Conservation (phyloP, 1,140 invertebrate genomes). For the Diorhabda elongata region DNA sequence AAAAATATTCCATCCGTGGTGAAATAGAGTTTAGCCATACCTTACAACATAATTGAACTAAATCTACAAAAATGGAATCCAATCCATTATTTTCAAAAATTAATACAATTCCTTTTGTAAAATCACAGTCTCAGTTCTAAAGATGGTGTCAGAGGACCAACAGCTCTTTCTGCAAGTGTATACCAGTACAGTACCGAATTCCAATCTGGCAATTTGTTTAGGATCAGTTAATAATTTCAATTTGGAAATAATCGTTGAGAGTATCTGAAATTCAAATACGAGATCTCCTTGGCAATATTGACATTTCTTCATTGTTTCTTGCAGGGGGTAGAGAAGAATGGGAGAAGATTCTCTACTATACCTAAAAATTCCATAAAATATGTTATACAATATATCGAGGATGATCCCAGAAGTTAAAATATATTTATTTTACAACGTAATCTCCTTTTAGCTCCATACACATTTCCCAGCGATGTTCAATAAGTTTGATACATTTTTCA, state of each 20-base stretch:
- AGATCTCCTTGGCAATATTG: slow-evolving; percentile 66
- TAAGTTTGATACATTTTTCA: too few species aligned
- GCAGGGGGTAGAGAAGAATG: slow-evolving; percentile 61
- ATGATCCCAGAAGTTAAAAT: background rate
- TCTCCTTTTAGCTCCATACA: too few species aligned
- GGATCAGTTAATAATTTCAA: slow-evolving; percentile 56
- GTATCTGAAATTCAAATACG: slow-evolving; percentile 75
- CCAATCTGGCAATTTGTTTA: slow-evolving; percentile 52
- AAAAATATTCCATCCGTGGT: too few species aligned
- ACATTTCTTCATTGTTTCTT: slow-evolving; percentile 56
- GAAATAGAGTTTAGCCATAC: too few species aligned
- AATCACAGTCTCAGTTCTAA: slow-evolving; percentile 67
- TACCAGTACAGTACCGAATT: slow-evolving; percentile 77
- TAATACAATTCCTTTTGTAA: slow-evolving; percentile 66
- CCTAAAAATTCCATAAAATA: slow-evolving; percentile 47
- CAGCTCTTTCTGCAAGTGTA: slow-evolving; percentile 80
- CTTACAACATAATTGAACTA: too few species aligned
- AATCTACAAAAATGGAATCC: too few species aligned
- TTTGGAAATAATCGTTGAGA: slow-evolving; percentile 72
- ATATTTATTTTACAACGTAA: background rate
- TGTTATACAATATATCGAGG: background rate
- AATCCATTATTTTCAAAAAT: background rate
- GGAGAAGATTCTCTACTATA: slow-evolving; percentile 64
- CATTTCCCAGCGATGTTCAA: too few species aligned
- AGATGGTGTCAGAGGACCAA: slow-evolving; percentile 66